A percentile compares a stretch with the other conserved stretches of the same genome.
These are phyloP conservation scores for Eristalinus sepulchralis DNA, from an alignment of 2,888 invertebrate species.

Conservation along the genomic window DNA sequence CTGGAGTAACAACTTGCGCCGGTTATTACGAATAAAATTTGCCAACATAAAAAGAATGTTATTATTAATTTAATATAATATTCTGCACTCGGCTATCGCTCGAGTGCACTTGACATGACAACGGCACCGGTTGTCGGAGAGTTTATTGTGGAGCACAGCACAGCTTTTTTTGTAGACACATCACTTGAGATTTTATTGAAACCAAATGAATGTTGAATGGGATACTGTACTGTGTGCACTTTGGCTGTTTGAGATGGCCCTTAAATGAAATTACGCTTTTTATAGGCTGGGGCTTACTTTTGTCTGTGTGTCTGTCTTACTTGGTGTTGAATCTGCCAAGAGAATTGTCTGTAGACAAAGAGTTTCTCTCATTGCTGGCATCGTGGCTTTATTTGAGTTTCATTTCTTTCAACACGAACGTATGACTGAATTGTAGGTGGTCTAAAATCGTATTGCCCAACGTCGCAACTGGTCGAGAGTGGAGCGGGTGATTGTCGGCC, in stretches of 20 bases:
- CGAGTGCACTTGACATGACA: not conserved
- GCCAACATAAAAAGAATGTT: not conserved
- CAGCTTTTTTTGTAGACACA: not conserved
- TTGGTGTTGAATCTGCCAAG: no score
- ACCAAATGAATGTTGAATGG: not conserved
- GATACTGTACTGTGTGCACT: not conserved
- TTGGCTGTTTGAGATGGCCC: not conserved
- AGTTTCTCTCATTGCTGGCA: no score
- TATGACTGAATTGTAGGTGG: no score
- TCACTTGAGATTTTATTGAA: not conserved
- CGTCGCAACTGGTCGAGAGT: no score
- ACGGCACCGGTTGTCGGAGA: not conserved
- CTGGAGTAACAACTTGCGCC: not conserved
- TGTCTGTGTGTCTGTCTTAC: no score
- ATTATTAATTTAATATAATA: not conserved
- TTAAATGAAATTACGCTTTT: not conserved
- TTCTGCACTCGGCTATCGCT: not conserved
- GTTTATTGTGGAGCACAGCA: not conserved
- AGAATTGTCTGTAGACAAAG: no score
- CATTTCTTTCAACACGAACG: no score
- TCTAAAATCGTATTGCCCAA: no score
- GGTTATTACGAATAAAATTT: not conserved
- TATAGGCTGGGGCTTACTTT: no score
- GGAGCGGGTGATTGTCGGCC: no score
- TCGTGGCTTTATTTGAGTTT: no score